These are phyloP conservation scores for Pseudomugil gertrudae DNA, from an alignment of 2,797 vertebrate genomes.

Conservation along the genomic window DNA sequence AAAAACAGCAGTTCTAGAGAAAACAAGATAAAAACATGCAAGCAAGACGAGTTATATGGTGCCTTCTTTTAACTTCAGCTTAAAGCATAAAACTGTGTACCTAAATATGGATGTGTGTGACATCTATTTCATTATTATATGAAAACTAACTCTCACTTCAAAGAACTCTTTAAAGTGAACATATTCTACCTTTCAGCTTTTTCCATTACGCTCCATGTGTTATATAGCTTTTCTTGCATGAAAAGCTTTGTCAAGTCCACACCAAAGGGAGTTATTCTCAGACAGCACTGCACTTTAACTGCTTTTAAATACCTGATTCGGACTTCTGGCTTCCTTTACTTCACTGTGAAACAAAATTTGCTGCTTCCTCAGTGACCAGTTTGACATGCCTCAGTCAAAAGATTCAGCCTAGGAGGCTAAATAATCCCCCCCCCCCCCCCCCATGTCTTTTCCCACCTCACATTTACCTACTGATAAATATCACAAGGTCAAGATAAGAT, in stretches of 20 bases:
- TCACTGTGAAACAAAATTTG: not conserved
- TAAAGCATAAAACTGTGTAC: slow-evolving; percentile 21
- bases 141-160: not conserved
- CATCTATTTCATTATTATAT: not conserved
- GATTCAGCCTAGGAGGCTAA: not conserved
- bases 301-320: not conserved
- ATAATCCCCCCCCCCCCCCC: not conserved
- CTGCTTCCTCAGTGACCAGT: not conserved
- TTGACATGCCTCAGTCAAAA: not conserved
- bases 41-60: slow-evolving; percentile 22
- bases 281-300: not conserved
- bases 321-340: not conserved
- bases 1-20: slow-evolving; percentile 24
- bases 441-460: not conserved
- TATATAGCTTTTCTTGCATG: not conserved
- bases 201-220: not conserved
- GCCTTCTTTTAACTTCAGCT: slow-evolving; percentile 41
- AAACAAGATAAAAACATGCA: slow-evolving; percentile 41
- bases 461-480: not conserved
- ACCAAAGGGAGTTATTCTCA: not conserved
- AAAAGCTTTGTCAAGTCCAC: not conserved
- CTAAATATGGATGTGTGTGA: slow-evolving; percentile 5
- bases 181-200: not conserved
- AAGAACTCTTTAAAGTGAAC: slow-evolving; percentile 3
- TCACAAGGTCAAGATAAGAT: not conserved